A percentile compares a stretch with the other conserved stretches of the same genome.
These are phyloP conservation scores for Platerodrilus igneus DNA, from an alignment of 2,888 invertebrate species.

Conservation along the genomic window DNA sequence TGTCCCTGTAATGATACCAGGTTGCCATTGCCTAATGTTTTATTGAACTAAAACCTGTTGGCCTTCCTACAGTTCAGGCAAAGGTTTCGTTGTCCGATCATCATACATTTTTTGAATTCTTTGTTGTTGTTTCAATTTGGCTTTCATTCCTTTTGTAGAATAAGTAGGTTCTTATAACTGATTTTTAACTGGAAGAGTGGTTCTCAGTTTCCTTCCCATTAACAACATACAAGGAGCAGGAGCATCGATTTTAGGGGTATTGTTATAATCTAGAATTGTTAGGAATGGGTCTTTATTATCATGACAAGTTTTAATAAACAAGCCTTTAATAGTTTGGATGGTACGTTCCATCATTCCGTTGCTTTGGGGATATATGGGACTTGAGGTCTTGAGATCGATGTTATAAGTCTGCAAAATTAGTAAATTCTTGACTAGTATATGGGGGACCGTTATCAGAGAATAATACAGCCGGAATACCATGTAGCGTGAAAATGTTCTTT, in stretches of 20 bases:
- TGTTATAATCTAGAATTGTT: constrained; percentile 26
- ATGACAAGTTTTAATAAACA: constrained; percentile 22
- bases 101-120: constrained; percentile 1
- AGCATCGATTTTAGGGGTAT: constrained; percentile 28
- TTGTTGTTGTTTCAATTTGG: background rate
- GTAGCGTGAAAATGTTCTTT: constrained; percentile 25
- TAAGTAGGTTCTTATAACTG: constrained; percentile 15
- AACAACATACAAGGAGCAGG: constrained; percentile 27
- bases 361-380: constrained; percentile 24
- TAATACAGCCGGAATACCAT: constrained; percentile 24
- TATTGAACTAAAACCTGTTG: constrained; percentile 1
- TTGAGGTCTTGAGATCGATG: constrained; percentile 22
- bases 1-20: background rate
- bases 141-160: background rate
- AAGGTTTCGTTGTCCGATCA: background rate
- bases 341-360: constrained; percentile 29
- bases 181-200: constrained; percentile 19
- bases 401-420: constrained; percentile 23
- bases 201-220: constrained; percentile 30
- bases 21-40: background rate
- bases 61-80: background rate
- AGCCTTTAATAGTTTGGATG: constrained; percentile 28
- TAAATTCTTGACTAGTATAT: constrained; percentile 21
- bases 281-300: constrained; percentile 27
- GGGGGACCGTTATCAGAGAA: constrained; percentile 27